These are phyloP conservation scores for Dolomedes plantarius DNA, from an alignment of 2,888 invertebrate genomes.

Conservation along the genomic window DNA sequence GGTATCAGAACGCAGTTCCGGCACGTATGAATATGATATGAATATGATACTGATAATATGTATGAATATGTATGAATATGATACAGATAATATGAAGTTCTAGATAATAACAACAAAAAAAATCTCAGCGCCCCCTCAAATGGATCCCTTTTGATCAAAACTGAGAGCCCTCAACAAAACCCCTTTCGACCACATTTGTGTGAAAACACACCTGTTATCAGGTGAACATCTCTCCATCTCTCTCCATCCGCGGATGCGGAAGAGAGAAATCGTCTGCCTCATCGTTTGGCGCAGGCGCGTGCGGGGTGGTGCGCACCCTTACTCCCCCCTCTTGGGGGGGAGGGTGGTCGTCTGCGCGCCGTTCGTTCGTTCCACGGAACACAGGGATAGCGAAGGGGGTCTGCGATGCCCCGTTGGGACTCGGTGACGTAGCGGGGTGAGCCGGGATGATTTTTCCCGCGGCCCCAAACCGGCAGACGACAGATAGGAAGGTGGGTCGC, in stretches of 20 bases:
- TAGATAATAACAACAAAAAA: too few species aligned
- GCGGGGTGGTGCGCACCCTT: constrained; percentile 6
- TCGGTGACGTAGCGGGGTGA: constrained; percentile 18
- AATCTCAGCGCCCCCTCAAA: too few species aligned
- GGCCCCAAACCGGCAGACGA: constrained; percentile 29
- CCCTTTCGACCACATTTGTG: neutral
- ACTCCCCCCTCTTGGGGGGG: constrained; percentile 15
- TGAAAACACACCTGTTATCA: neutral
- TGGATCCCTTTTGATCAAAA: too few species aligned
- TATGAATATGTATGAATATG: too few species aligned
- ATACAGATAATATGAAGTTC: too few species aligned
- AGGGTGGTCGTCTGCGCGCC: constrained; percentile 22
- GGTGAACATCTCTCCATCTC: neutral
- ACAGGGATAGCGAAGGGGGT: neutral
- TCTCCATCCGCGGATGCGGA: constrained; percentile 36
- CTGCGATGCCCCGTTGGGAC: constrained; percentile 32
- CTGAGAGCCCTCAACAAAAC: too few species aligned
- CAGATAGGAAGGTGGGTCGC: constrained; percentile 24
- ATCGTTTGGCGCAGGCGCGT: constrained; percentile 14
- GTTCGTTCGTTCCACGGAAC: neutral
- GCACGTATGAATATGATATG: too few species aligned
- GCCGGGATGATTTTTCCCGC: constrained; percentile 37
- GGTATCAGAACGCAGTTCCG: too few species aligned
- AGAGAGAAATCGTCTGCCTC: neutral
- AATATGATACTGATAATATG: too few species aligned